Evolutionary conservation across 2,888 invertebrate species (phyloP), one percentile per base, ranked within the genome.

Genomic region (Rhopalosiphum nymphaeae): DNA sequence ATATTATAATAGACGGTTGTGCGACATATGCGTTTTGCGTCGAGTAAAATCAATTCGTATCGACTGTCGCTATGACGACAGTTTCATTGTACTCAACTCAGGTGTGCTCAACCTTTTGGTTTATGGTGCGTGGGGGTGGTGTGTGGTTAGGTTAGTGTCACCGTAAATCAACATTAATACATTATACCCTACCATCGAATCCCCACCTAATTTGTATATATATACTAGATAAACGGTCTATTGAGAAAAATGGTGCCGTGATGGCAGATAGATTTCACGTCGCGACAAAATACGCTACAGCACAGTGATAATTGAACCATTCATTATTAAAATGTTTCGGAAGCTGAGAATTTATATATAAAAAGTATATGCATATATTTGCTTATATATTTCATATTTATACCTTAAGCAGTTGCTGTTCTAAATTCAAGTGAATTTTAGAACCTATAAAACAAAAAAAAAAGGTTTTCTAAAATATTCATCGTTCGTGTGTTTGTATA

Each of bases 1-100:
- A 78, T 78, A 78, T n/a, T 86, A 46, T 86, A 86, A 86, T 49
- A 49, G 46, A 21, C 9, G 21, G 36, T 78, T 78, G 21, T 46
- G 29, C 7, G 29, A n/a, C 26, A 13, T 36, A 26, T 36, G 25
- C 87, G 49, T 67, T 91, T 90, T 16, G 11, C 11, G 36, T 91
- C 16, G 61, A 67, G 49, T 61, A 92, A 92, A 92, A 92, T 92
- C 92, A 92, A 92, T 92, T 67, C 87, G 61, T 46, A 46, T 86
- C 46, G 29, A 7, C 86, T 61, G 92, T 92, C 87, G 92, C 87
- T 87, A 92, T 92, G 92, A 85, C 86, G 87, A 92, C 92, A 92
- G 87, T 92, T 92, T 92, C 87, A 46, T 61, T 36, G 26, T 49
- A 13, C 26, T 57, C 85, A 92, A 86, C 92, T 46, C 57, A 87